Evolutionary conservation across 2,888 invertebrate genomes (phyloP).

Genomic region (Branchellion lobata): DNA sequence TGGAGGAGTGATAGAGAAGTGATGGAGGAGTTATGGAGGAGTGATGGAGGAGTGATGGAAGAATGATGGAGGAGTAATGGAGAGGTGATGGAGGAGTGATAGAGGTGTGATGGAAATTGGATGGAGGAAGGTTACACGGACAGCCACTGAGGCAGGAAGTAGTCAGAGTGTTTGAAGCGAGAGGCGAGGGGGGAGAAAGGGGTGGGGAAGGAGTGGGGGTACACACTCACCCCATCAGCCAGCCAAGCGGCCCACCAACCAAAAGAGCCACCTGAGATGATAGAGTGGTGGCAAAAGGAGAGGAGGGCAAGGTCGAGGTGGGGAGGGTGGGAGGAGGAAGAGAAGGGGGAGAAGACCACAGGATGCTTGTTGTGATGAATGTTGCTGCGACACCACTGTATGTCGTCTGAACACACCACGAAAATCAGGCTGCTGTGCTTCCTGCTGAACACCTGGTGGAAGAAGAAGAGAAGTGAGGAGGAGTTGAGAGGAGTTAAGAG

Average conservation of each 20-base stretch:
- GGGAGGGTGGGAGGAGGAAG: constrained; percentile 43
- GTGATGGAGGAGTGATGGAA: too few relatives aligned
- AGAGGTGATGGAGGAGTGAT: too few relatives aligned
- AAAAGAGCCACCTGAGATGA: constrained; percentile 52
- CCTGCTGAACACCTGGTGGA: constrained; percentile 2
- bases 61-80: too few relatives aligned
- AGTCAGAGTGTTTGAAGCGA: constrained; percentile 49
- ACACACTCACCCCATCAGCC: constrained; percentile 50
- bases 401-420: constrained; percentile 51
- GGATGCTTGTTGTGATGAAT: constrained; percentile 36
- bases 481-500: too few relatives aligned
- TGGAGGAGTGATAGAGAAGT: too few relatives aligned
- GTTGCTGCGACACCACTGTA: constrained; percentile 47
- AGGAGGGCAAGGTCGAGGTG: constrained; percentile 50
- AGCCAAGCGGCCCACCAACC: constrained; percentile 52
- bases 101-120: too few relatives aligned
- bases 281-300: constrained; percentile 51
- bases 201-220: constrained; percentile 49
- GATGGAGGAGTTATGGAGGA: too few relatives aligned
- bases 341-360: constrained; percentile 45
- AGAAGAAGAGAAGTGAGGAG: too few relatives aligned
- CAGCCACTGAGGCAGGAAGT: constrained; percentile 50
- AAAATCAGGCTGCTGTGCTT: constrained; percentile 50
- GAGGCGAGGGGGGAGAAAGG: constrained; percentile 44
- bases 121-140: constrained; percentile 5